Percentiles rank a stretch among this genome's conserved stretches.
Evolutionary conservation across 1,140 invertebrate genomes (phyloP).

Genomic region (Drosophila ficusphila): DNA sequence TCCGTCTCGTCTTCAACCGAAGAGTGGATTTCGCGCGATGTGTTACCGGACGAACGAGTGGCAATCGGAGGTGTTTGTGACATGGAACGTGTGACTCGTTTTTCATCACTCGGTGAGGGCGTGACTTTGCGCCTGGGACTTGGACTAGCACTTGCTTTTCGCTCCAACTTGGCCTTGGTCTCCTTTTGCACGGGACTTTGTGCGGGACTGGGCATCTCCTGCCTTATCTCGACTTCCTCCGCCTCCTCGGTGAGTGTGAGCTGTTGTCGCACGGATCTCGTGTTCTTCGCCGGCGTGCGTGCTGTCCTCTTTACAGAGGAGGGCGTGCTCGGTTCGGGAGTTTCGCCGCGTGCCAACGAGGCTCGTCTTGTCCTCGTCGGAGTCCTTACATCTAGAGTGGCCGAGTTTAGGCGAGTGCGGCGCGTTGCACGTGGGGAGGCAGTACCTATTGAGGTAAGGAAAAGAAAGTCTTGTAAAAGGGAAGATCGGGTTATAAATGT

Average conservation of each 20-base stretch:
- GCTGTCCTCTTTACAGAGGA: constrained; percentile 34
- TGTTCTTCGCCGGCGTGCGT: constrained; percentile 48
- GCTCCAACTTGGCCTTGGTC: background rate
- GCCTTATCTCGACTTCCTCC: constrained; percentile 11
- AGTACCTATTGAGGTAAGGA: background rate
- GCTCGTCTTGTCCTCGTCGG: constrained; percentile 49
- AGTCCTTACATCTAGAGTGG: constrained; percentile 50
- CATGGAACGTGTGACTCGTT: constrained; percentile 60
- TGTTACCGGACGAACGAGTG: constrained; percentile 5
- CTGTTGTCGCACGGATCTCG: constrained; percentile 26
- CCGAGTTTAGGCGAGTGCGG: constrained; percentile 60
- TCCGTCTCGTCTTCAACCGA: background rate
- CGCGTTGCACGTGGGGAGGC: constrained; percentile 61
- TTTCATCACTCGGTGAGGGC: constrained; percentile 9
- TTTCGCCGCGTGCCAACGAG: constrained; percentile 56
- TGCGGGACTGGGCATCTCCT: background rate
- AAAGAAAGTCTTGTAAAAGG: background rate
- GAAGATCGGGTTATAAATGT: background rate
- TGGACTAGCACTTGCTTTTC: background rate
- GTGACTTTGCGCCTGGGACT: background rate
- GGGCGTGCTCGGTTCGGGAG: constrained; percentile 51
- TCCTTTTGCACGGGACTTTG: background rate
- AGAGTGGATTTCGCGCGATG: background rate
- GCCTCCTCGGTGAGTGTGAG: constrained; percentile 40
- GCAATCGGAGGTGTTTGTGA: constrained; percentile 59